These are phyloP conservation scores for Heliothis virescens DNA, from an alignment of 1,140 invertebrate genomes.

Conservation along the genomic window DNA sequence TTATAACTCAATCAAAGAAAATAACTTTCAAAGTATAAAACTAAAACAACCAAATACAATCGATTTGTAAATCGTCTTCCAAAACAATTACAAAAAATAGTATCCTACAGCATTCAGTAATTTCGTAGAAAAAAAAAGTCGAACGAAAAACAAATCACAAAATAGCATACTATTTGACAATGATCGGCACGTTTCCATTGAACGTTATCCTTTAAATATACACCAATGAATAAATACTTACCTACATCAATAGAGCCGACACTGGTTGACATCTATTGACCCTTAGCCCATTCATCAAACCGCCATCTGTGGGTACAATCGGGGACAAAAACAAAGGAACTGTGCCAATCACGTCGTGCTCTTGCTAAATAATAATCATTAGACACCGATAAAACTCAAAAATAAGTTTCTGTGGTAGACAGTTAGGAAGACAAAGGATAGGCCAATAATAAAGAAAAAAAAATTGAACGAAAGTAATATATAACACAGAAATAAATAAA, in stretches of 20 bases:
- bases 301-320: constrained; percentile 46
- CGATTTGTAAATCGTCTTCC: too few relatives aligned
- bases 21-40: too few relatives aligned
- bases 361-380: constrained; percentile 36
- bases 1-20: too few relatives aligned
- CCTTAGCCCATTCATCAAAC: constrained; percentile 50
- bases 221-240: constrained; percentile 38
- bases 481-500: too few relatives aligned
- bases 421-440: not conserved
- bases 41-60: too few relatives aligned
- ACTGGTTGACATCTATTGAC: constrained; percentile 53
- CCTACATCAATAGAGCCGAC: constrained; percentile 40
- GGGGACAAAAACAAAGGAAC: constrained; percentile 40
- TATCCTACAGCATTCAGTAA: too few relatives aligned
- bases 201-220: constrained; percentile 30
- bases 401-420: constrained; percentile 17
- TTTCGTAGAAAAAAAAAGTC: not conserved
- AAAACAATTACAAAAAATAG: too few relatives aligned
- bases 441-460: not conserved
- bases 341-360: constrained; percentile 33
- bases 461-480: not conserved
- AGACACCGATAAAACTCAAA: constrained; percentile 31
- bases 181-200: constrained; percentile 16
- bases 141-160: constrained; percentile 1
- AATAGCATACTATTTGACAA: not conserved